Percentiles rank a stretch among this genome's conserved stretches.
These are phyloP conservation scores for Trissolcus japonicus DNA, from an alignment of 2,888 invertebrate genomes.

Conservation along the genomic window DNA sequence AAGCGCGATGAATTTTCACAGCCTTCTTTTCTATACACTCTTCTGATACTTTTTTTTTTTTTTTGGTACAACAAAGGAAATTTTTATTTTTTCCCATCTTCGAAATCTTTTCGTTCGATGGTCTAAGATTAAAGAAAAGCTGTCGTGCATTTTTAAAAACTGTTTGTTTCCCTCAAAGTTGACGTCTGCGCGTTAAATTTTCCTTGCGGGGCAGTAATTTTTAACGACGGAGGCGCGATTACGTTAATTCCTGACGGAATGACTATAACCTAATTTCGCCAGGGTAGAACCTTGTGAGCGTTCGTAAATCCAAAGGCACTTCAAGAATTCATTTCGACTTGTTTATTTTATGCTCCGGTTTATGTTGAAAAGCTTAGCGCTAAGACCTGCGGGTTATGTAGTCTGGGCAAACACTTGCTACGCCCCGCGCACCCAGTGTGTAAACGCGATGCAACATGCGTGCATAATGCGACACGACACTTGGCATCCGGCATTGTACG, in stretches of 20 bases:
- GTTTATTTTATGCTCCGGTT: conserved; percentile 54
- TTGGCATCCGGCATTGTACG: conserved; percentile 47
- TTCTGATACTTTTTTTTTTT: too few species aligned
- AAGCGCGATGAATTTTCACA: conserved; percentile 24
- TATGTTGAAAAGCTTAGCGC: conserved; percentile 54
- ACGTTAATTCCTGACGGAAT: conserved; percentile 37
- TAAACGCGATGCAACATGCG: conserved; percentile 54
- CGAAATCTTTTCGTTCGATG: too few species aligned
- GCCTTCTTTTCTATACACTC: background rate
- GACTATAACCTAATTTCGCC: conserved; percentile 40
- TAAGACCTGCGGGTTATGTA: conserved; percentile 55
- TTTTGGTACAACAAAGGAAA: too few species aligned
- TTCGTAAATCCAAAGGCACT: conserved; percentile 40
- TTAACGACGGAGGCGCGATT: conserved; percentile 32
- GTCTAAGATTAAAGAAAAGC: too few species aligned
- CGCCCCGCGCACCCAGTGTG: conserved; percentile 43
- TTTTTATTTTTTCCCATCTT: too few species aligned
- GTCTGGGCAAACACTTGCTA: conserved; percentile 60
- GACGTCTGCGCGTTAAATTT: conserved; percentile 19
- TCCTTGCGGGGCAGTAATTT: conserved; percentile 24
- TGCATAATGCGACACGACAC: conserved; percentile 59
- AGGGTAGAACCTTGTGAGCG: conserved; percentile 12
- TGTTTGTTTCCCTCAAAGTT: conserved; percentile 18
- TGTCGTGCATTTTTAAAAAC: too few species aligned
- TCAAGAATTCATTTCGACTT: conserved; percentile 54